A percentile compares a stretch with the other conserved stretches of the same genome.
Conservation (phyloP, 1,140 invertebrate genomes). For the Stratiolaelaps scimitus region DNA sequence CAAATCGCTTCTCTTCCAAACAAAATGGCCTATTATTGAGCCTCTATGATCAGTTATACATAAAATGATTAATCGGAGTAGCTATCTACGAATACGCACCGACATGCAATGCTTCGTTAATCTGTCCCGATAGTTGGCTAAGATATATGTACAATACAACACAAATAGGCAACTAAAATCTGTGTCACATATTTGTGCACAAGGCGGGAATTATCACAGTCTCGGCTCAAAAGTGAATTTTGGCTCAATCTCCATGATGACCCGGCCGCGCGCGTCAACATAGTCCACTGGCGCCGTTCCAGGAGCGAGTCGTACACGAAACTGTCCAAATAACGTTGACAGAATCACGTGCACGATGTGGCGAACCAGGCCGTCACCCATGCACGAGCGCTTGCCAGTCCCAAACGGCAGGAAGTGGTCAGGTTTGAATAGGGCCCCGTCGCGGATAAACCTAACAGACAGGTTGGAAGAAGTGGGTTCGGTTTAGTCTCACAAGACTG, state of each 20-base stretch:
- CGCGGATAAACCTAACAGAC: conserved; percentile 39
- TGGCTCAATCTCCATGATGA: conserved; percentile 15
- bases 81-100: no score
- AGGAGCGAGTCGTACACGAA: conserved; percentile 48
- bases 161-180: no score
- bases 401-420: conserved; percentile 70
- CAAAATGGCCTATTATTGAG: no score
- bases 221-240: background rate
- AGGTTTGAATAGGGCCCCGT: conserved; percentile 42
- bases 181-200: no score
- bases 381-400: conserved; percentile 66
- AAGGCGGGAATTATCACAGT: background rate
- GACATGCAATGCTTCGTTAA: no score
- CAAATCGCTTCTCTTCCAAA: no score
- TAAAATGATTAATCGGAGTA: no score
- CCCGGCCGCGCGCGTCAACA: background rate
- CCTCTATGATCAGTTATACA: no score
- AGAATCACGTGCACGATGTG: conserved; percentile 59
- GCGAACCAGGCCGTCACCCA: conserved; percentile 69
- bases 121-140: no score
- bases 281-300: background rate
- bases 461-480: background rate
- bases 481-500: no score
- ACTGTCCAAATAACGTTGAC: conserved; percentile 59
- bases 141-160: no score